A percentile compares a stretch with the other conserved stretches of the same genome.
Conservation (phyloP, 2,113 vertebrate genomes). For the Engraulis encrasicolus region DNA sequence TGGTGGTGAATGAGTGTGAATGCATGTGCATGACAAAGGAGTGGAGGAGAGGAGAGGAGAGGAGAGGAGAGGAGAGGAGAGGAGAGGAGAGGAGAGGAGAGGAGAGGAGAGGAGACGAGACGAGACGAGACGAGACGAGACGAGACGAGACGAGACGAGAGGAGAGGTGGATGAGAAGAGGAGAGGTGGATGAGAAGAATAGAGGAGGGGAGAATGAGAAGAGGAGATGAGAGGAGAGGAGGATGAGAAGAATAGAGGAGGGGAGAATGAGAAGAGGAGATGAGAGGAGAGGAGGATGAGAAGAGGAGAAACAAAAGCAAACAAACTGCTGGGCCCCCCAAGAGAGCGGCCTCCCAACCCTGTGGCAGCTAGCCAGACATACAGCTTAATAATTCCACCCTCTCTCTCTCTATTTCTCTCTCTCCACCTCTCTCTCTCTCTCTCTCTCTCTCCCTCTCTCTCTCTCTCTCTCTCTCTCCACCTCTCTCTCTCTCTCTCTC, state of each 20-base stretch:
- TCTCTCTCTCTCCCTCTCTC: background rate
- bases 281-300: background rate
- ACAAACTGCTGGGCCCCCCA: slow-evolving; percentile 35
- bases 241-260: background rate
- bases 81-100: background rate
- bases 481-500: background rate
- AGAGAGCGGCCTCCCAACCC: slow-evolving; percentile 18
- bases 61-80: background rate
- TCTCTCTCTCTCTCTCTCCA: background rate
- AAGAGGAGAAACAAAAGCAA: slow-evolving; percentile 29
- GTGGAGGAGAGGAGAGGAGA: background rate
- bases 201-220: background rate
- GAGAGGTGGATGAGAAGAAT: background rate
- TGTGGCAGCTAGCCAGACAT: slow-evolving; percentile 33
- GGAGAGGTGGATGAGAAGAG: no score
- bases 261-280: background rate
- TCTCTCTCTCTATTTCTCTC: background rate
- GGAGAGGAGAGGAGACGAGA: no score
- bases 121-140: no score
- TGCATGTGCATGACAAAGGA: no score
- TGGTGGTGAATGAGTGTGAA: no score
- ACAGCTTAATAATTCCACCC: slow-evolving; percentile 33
- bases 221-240: background rate
- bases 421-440: background rate
- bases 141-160: no score